phyloP scores from a whole-genome alignment of 2,113 vertebrate species.

The Cricetomys ansorgei region DNA sequence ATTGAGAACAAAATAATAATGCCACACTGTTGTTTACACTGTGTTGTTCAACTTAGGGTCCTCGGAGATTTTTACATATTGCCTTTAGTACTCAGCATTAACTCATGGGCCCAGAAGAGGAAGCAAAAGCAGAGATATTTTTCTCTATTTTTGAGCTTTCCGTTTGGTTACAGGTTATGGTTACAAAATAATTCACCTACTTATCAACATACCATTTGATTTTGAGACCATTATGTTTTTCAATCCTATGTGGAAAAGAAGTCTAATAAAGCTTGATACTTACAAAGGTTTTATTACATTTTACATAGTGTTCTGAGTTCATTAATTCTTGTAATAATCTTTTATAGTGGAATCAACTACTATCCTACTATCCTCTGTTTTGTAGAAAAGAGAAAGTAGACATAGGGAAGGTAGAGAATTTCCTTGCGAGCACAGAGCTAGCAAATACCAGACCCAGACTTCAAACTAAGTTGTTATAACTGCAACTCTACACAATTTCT shows the following conservation, averaged over 20 bases:
- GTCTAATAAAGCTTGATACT: neutral
- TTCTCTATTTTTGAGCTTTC: neutral
- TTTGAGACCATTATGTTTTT: neutral
- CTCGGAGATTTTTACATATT: neutral
- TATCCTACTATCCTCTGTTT: neutral
- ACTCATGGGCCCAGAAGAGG: neutral
- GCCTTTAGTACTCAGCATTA: neutral
- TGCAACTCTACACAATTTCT: neutral
- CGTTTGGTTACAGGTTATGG: neutral
- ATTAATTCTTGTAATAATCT: neutral
- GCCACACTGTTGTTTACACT: neutral
- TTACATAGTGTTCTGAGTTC: neutral
- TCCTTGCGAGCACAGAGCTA: neutral
- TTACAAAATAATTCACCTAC: conserved; percentile 14
- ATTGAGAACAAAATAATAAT: conserved; percentile 49
- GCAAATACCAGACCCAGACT: neutral
- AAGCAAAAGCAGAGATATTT: neutral
- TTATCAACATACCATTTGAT: neutral
- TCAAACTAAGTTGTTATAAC: neutral
- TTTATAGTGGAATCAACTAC: neutral
- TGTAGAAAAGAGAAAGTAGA: conserved; percentile 9
- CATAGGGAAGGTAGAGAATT: neutral
- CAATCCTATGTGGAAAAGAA: neutral
- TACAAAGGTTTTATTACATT: neutral
- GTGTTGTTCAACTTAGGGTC: neutral